A percentile compares a stretch with the other conserved stretches of the same genome.
phyloP scores from a whole-genome alignment of 2,888 invertebrate genomes.

The Tipula confusa region DNA sequence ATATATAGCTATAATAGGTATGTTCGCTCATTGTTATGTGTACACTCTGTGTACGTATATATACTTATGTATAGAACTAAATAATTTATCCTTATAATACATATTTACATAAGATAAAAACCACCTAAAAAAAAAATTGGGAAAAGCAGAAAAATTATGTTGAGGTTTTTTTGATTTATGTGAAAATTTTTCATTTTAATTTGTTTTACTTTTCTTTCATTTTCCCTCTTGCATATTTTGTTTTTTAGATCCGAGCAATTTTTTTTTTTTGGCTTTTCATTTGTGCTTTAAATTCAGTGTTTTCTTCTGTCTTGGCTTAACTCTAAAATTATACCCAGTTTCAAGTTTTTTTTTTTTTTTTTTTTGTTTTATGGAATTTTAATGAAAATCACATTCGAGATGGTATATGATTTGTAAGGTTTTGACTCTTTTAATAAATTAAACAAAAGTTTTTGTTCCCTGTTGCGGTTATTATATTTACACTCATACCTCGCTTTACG shows the following conservation, averaged over 20 bases:
- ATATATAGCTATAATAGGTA: background rate
- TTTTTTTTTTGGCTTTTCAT: background rate
- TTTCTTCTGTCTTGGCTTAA: background rate
- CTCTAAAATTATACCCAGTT: background rate
- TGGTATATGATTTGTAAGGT: background rate
- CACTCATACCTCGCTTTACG: no score
- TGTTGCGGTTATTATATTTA: no score
- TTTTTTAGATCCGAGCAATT: background rate
- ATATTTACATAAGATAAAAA: background rate
- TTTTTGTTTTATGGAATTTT: background rate
- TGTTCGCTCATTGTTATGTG: background rate
- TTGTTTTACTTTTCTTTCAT: background rate
- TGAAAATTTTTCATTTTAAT: background rate
- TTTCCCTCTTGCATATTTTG: background rate
- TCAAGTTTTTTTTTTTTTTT: background rate
- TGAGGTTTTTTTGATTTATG: conserved; percentile 5
- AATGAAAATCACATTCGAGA: background rate
- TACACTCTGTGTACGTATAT: background rate
- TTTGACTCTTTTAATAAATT: no score
- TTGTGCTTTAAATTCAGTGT: background rate
- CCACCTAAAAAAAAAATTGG: background rate
- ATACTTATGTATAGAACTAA: background rate
- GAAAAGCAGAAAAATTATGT: background rate
- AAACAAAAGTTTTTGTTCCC: no score
- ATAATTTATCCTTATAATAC: background rate